These are phyloP conservation scores for Stenoptilia bipunctidactyla DNA, from an alignment of 2,888 invertebrate genomes.

Conservation along the genomic window DNA sequence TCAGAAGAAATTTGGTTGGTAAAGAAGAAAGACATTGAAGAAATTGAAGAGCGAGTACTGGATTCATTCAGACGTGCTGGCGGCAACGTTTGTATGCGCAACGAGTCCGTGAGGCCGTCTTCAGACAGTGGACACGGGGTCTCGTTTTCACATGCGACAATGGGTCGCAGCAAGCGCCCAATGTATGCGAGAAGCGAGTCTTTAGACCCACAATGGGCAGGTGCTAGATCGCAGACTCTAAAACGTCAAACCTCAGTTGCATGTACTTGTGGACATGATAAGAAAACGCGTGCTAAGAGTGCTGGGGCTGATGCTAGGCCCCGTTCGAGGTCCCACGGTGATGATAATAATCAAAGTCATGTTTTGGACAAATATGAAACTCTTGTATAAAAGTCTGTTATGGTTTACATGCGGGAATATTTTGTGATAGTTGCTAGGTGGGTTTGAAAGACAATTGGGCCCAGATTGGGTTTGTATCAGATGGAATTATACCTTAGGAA, in stretches of 20 bases:
- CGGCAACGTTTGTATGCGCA: constrained; percentile 34
- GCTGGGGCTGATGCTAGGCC: constrained; percentile 34
- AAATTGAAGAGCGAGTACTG: constrained; percentile 56
- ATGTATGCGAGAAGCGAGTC: constrained; percentile 56
- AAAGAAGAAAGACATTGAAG: constrained; percentile 64
- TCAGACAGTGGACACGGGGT: constrained; percentile 40
- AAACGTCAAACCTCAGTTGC: constrained; percentile 58
- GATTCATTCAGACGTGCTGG: constrained; percentile 56
- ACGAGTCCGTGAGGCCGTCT: constrained; percentile 34
- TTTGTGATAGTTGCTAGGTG: too few species aligned
- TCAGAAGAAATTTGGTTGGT: constrained; percentile 65
- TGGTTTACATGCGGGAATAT: too few species aligned
- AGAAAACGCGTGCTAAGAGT: constrained; percentile 45
- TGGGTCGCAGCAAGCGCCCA: constrained; percentile 36
- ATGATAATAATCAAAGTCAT: constrained; percentile 44
- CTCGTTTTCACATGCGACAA: constrained; percentile 37
- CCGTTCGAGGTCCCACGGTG: constrained; percentile 53
- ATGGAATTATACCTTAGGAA: too few species aligned
- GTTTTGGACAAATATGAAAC: constrained; percentile 67
- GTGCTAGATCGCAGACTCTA: constrained; percentile 44
- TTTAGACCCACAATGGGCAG: constrained; percentile 47
- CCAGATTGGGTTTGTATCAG: too few species aligned
- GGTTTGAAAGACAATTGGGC: too few species aligned
- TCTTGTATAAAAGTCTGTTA: constrained; percentile 50
- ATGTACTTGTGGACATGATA: constrained; percentile 61